Evolutionary conservation across 2,797 vertebrate genomes (phyloP), one percentile per base, ranked within the genome.

Genomic region (Oophaga sylvatica): DNA sequence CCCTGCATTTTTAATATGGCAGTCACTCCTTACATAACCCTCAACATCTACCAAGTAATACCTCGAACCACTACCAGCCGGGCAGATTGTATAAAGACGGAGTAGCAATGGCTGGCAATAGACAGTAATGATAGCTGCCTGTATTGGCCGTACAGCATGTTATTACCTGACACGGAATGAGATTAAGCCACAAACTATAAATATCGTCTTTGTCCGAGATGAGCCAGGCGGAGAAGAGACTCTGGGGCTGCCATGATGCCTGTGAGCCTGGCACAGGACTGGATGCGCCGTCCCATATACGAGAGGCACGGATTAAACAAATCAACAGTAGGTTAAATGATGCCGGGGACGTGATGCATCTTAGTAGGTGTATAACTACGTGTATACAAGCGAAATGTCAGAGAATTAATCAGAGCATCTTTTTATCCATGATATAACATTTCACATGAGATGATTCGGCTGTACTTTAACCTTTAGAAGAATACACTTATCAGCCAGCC

Each of bases 381-480:
- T 77, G 76, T 80, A 83, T 60, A 79, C 26, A 77, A 87, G 71
- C 88, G n/a, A 87, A 91, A 89, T 79, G 48, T 7, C 73, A 83
- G 90, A 31, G 22, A 89, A 91, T 75, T 88, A 88, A 83, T 87
- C 87, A 88, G 81, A 60, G 71, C 73, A 63, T 2, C 2, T 62
- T 84, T 82, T 91, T 88, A 79, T 84, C 80, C 87, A 63, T 87
- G 48, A 87, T 86, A 85, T 80, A 85, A 85, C 79, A 86, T 86
- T 83, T 83, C 48, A 82, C 57, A 82, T 81, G 80, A 65, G 84
- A 83, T 80, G 20, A 75, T 84, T 83, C 62, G 76, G 16, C 41
- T 48, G 67, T 81, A 53, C 41, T 80, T 41, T 84, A 83, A 87
- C 60, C 85, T 89, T 89, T 84, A 83, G 68, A 87, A 73, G 63